Base-by-base conservation (phyloP, 1,140 invertebrate species). In the Neodiprion fabricii region DNA sequence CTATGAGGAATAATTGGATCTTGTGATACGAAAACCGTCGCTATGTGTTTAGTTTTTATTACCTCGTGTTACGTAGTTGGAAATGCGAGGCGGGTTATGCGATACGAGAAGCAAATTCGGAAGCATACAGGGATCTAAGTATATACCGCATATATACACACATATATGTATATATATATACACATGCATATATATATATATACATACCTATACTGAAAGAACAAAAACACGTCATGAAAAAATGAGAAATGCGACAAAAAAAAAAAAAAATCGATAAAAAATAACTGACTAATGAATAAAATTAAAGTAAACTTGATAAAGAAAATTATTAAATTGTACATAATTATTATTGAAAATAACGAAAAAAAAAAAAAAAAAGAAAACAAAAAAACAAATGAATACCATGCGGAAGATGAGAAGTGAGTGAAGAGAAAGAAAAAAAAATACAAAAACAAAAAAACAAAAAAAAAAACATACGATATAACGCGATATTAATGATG, bases 51-150 rank as follows among this genome's bases (percentile, higher is more conserved):
- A 84, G 78, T 81, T 81, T 81, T 81, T 40, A 40, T 40, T 61
- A 61, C 53, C 53, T 61, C 53, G 53, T 61, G 53, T 61, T 61
- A 40, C 28, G n/a, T 61, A 61, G 53, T 61, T 61, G 53, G 9
- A 79, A 40, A 40, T 40, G 5, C 79, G 77, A 81, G 72, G 53
- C 11, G 53, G 4, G 81, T 79, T 80, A 81, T 80, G 83, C 82
- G 81, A 83, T 82, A 82, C 82, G 84, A 85, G 81, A 87, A 85
- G 83, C 87, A 88, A 88, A 88, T 88, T 88, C 87, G 87, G 87
- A 88, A 85, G 81, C 83, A 88, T 89, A 89, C 87, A 89, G 87
- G 87, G 87, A 87, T 86, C 77, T 80, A 80, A 80, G 79, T 80
- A 79, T 80, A 81, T 78, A 40, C 49, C 71, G 68, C 50, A 74